phyloP scores from a whole-genome alignment of 2,888 invertebrate genomes.

The Trachelus iudaicus region DNA sequence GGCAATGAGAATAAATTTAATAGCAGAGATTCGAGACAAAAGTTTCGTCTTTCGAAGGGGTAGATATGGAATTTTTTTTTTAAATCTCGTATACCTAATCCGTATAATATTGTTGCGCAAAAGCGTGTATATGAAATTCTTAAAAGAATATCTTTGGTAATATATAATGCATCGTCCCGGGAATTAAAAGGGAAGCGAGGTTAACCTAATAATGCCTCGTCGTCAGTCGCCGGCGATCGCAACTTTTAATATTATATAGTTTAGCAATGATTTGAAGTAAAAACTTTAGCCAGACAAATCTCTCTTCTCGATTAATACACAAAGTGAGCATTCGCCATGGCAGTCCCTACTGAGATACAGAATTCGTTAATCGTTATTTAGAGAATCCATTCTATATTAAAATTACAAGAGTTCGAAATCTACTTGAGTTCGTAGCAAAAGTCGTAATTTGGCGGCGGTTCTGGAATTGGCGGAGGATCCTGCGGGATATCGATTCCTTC shows the following conservation, averaged over 20 bases:
- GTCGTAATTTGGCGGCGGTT: conserved; percentile 92
- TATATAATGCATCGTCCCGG: conserved; percentile 21
- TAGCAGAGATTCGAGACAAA: too few species aligned
- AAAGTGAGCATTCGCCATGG: too few species aligned
- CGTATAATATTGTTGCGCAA: background rate
- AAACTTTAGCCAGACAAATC: too few species aligned
- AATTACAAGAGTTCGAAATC: conserved; percentile 11
- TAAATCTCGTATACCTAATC: conserved; percentile 15
- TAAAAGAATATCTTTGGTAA: conserved; percentile 39
- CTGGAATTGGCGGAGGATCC: conserved; percentile 91
- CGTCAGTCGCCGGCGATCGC: too few species aligned
- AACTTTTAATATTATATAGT: too few species aligned
- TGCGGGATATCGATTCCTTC: conserved; percentile 96
- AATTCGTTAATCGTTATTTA: too few species aligned
- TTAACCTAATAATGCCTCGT: too few species aligned
- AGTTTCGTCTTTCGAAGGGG: background rate
- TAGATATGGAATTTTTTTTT: conserved; percentile 27
- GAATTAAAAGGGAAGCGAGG: background rate
- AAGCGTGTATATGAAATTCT: conserved; percentile 28
- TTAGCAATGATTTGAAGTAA: too few species aligned
- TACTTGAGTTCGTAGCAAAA: conserved; percentile 82
- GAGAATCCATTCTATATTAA: too few species aligned
- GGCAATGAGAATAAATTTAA: too few species aligned
- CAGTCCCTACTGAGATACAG: too few species aligned
- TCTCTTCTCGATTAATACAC: too few species aligned